Conservation (phyloP, 2,888 invertebrate species). For the Lomographa bimaculata region DNA sequence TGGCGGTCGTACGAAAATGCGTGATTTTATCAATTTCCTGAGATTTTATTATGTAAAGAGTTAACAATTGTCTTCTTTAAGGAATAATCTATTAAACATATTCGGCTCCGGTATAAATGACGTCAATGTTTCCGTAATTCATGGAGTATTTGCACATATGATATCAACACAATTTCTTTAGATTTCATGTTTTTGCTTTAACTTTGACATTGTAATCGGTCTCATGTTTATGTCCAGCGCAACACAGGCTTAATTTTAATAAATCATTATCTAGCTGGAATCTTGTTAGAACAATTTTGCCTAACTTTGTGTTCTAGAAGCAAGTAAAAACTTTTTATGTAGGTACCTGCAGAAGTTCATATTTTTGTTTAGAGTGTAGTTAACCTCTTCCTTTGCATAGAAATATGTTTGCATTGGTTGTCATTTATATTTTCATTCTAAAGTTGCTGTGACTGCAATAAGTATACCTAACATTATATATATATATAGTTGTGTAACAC, state of each 20-base stretch:
- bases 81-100: slow-evolving; percentile 8
- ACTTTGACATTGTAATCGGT: slow-evolving; percentile 14
- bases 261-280: slow-evolving; percentile 37
- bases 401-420: too few relatives aligned
- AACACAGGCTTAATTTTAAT: slow-evolving; percentile 15
- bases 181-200: slow-evolving; percentile 21
- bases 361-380: too few relatives aligned
- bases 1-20: slow-evolving; percentile 30
- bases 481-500: too few relatives aligned
- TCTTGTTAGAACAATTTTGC: slow-evolving; percentile 50
- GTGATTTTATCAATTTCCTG: slow-evolving; percentile 18
- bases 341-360: too few relatives aligned
- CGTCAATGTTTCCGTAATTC: slow-evolving; percentile 7
- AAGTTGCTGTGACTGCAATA: too few relatives aligned
- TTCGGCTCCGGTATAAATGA: slow-evolving; percentile 13
- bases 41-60: slow-evolving; percentile 15
- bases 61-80: slow-evolving; percentile 16
- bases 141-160: slow-evolving; percentile 7
- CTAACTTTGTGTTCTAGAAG: too few relatives aligned
- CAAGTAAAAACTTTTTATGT: too few relatives aligned
- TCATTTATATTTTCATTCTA: too few relatives aligned
- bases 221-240: slow-evolving; percentile 19
- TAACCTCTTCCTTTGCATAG: too few relatives aligned
- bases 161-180: slow-evolving; percentile 5
- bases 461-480: too few relatives aligned